These are phyloP conservation scores for Polyodon spathula DNA, from an alignment of 2,113 vertebrate genomes.

Conservation along the genomic window DNA sequence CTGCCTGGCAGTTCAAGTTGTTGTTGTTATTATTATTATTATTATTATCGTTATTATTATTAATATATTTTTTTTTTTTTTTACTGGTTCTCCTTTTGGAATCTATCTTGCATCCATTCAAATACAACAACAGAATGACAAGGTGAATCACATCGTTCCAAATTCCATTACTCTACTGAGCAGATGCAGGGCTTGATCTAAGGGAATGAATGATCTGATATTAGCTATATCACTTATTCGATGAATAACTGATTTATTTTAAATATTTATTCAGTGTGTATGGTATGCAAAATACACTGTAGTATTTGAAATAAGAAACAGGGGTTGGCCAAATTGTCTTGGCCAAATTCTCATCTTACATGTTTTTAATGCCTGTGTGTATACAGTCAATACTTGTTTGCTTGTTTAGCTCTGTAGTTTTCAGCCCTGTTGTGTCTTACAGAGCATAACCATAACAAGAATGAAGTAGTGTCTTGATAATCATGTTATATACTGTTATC, in stretches of 20 bases:
- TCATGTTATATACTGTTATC: background rate
- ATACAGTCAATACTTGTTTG: background rate
- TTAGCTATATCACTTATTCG: no score
- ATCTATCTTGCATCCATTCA: no score
- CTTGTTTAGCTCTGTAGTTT: background rate
- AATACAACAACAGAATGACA: no score
- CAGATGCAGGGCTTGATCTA: no score
- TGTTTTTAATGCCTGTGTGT: background rate
- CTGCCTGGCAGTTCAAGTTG: no score
- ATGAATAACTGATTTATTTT: background rate
- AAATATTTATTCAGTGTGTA: background rate
- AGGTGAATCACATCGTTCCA: no score
- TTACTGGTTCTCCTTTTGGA: no score
- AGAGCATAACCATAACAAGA: background rate
- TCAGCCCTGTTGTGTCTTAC: background rate
- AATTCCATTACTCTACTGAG: no score
- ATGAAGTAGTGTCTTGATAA: background rate
- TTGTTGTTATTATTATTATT: no score
- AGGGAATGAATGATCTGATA: no score
- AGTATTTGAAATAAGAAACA: background rate
- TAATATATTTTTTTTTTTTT: no score
- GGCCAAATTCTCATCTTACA: background rate
- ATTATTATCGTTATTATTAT: no score
- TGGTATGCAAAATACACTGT: background rate
- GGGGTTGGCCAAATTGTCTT: background rate